Base-by-base conservation (phyloP, 1,140 invertebrate genomes). In the Acromyrmex echinatior region DNA sequence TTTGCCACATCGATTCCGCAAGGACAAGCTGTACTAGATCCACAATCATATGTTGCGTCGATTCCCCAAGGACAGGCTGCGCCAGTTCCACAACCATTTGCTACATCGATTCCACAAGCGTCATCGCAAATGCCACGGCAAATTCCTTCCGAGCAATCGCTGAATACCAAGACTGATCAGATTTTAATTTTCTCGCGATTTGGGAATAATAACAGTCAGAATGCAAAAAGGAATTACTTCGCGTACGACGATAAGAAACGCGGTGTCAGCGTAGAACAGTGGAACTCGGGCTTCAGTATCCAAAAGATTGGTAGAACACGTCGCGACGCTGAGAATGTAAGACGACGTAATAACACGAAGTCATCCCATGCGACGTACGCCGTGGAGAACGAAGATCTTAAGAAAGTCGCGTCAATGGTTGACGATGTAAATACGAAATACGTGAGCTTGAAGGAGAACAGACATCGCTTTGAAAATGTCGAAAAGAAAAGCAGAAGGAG, bases 261-360 rank as follows among this genome's bases (percentile, higher is more conserved):
- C 5, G 90, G 92, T 7, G 92, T 94, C 53, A 78, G 10, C 0
- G 92, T 95, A 16, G 70, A 94, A 45, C 94, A 95, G 65, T 95
- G 95, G 94, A 7, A 62, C 5, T 92, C 86, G 10, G 95, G 95
- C 0, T 93, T 94, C 86, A 65, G 76, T 0, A 85, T 95, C 3
- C 77, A 65, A 5, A 92, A 73, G 73, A 82, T 81, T 31, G 66
- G 28, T 0, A 87, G 87, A 78, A 18, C 18, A 35, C 70, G 60
- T 7, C 81, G 87, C 25, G 2, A 88, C 0, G 16, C 35, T 45
- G 5, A 31, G 12, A 5, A 1, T 1, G n/a, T 25, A 65, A 70
- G n/a, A 68, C 18, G 16, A n/a, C 49, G 1, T 12, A 39, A 65
- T n/a, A 25, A 21, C 5, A 25, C n/a, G 9, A 39, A 14, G n/a